Percentiles rank a stretch among this genome's conserved stretches.
Evolutionary conservation across 2,888 invertebrate genomes (phyloP).

Genomic region (Pteria penguin): DNA sequence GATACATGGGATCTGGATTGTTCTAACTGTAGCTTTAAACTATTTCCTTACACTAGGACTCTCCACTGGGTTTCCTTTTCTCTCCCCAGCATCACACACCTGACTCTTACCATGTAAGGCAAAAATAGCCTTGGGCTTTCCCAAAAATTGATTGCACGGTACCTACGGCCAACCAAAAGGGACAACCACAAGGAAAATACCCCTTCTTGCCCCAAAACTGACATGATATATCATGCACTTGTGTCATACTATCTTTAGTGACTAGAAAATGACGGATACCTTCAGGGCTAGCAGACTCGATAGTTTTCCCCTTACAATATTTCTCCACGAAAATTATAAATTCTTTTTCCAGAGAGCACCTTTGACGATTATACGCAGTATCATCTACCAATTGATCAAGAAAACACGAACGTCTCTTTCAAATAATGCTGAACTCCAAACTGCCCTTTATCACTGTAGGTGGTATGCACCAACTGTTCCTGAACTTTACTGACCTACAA

Average conservation of each 20-base stretch:
- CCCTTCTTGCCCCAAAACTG: slow-evolving; percentile 17
- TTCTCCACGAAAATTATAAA: background rate
- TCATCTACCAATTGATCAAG: slow-evolving; percentile 10
- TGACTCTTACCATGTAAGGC: slow-evolving; percentile 1
- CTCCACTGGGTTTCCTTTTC: slow-evolving; percentile 19
- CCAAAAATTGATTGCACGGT: slow-evolving; percentile 22
- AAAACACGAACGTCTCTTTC: slow-evolving; percentile 11
- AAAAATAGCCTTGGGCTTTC: slow-evolving; percentile 23
- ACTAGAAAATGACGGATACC: slow-evolving; percentile 27
- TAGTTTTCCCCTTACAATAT: background rate
- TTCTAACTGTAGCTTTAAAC: slow-evolving; percentile 19
- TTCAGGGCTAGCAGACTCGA: background rate
- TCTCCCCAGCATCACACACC: background rate
- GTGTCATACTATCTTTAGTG: slow-evolving; percentile 11
- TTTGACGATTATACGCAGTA: slow-evolving; percentile 5
- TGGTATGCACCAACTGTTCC: background rate
- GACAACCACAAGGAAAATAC: slow-evolving; percentile 25
- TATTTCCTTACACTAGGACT: slow-evolving; percentile 10
- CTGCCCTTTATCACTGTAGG: background rate
- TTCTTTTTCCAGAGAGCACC: slow-evolving; percentile 8
- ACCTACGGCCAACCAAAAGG: slow-evolving; percentile 25
- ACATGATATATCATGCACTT: slow-evolving; percentile 25
- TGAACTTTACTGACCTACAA: slow-evolving; percentile 11
- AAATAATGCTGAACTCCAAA: background rate
- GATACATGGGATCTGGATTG: slow-evolving; percentile 26